Percentiles rank a stretch among this genome's conserved stretches.
phyloP scores from a whole-genome alignment of 2,888 invertebrate species.

The Taenaris catops region DNA sequence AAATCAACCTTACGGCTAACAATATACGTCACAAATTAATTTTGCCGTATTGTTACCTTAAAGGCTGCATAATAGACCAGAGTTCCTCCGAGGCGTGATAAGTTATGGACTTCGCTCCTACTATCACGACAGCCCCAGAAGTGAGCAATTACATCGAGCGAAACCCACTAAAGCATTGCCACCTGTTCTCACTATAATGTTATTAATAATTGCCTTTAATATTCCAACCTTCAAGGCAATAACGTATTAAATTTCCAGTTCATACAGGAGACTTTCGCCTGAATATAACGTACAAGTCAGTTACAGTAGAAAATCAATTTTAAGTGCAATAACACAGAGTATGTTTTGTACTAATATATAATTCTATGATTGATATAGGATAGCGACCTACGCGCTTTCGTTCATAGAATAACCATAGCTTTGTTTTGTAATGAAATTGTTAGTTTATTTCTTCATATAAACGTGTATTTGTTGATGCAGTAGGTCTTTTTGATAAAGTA shows the following conservation, averaged over 20 bases:
- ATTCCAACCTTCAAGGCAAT: constrained; percentile 23
- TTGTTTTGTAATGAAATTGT: constrained; percentile 74
- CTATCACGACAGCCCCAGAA: constrained; percentile 52
- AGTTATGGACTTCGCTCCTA: constrained; percentile 47
- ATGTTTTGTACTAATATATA: constrained; percentile 23
- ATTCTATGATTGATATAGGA: constrained; percentile 48
- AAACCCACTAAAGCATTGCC: constrained; percentile 57
- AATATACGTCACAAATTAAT: constrained; percentile 3
- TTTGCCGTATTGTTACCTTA: background rate
- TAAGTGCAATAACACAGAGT: constrained; percentile 21
- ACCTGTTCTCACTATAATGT: constrained; percentile 62
- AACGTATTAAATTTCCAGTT: constrained; percentile 22
- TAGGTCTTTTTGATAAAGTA: constrained; percentile 34
- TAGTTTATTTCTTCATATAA: constrained; percentile 64
- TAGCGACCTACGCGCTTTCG: constrained; percentile 68
- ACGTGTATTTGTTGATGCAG: constrained; percentile 39
- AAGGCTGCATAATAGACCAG: constrained; percentile 9
- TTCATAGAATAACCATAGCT: constrained; percentile 62
- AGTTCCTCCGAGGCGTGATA: constrained; percentile 34
- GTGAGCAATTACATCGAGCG: constrained; percentile 66
- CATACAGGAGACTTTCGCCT: constrained; percentile 30
- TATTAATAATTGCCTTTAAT: constrained; percentile 52
- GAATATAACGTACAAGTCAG: constrained; percentile 1
- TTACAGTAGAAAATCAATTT: constrained; percentile 20
- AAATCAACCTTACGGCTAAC: constrained; percentile 9